Conservation (phyloP, 2,888 invertebrate genomes). For the Ecdyonurus torrentis region DNA sequence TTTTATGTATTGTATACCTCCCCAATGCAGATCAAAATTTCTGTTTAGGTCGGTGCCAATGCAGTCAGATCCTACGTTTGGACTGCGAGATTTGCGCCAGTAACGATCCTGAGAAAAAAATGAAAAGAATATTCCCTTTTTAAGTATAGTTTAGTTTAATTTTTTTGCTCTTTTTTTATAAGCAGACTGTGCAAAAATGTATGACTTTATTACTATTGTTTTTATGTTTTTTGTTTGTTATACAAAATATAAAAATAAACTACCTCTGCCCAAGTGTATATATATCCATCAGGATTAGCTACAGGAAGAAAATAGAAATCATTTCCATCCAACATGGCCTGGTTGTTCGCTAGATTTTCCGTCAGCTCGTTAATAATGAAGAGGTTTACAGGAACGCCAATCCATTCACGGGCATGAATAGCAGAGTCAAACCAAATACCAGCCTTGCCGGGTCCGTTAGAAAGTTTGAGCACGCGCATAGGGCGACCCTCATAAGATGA, state of each 20-base stretch:
- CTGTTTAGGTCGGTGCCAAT: not conserved
- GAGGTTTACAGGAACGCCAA: conserved; percentile 3
- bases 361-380: not conserved
- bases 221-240: too few relatives aligned
- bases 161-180: too few relatives aligned
- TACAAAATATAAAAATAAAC: too few relatives aligned
- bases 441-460: conserved; percentile 20
- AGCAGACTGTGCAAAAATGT: too few relatives aligned
- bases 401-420: conserved; percentile 25
- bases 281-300: conserved; percentile 29
- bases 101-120: not conserved
- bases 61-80: not conserved
- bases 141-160: too few relatives aligned
- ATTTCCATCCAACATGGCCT: conserved; percentile 21
- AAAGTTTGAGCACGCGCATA: conserved; percentile 21
- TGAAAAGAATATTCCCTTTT: not conserved
- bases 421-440: conserved; percentile 32
- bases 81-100: not conserved
- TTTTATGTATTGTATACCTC: too few relatives aligned
- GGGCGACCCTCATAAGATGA: conserved; percentile 19
- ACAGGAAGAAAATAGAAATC: conserved; percentile 29
- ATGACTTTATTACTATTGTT: too few relatives aligned
- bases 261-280: conserved; percentile 17
- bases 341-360: not conserved
- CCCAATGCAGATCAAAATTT: not conserved